A percentile compares a stretch with the other conserved stretches of the same genome.
Evolutionary conservation across 2,888 invertebrate species (phyloP).

Genomic region (Altica lythri): DNA sequence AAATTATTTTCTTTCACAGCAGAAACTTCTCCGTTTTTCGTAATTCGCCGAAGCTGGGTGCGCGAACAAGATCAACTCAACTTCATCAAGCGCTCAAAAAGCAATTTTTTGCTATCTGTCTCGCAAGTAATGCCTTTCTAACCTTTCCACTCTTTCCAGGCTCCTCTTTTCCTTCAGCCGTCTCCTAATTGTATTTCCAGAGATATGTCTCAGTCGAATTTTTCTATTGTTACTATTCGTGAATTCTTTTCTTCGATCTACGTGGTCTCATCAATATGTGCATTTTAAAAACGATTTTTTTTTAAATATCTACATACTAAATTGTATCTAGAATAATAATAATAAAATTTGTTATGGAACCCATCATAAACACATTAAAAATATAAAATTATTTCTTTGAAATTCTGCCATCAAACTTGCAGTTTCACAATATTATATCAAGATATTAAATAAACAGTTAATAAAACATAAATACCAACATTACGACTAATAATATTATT

Average conservation of each 20-base stretch:
- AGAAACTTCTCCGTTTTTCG: constrained; percentile 16
- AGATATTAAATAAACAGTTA: too few species aligned
- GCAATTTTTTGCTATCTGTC: constrained; percentile 25
- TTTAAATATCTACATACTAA: too few species aligned
- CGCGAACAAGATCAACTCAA: constrained; percentile 23
- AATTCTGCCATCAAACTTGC: too few species aligned
- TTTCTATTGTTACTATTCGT: constrained; percentile 17
- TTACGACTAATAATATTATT: too few species aligned
- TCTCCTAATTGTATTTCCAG: constrained; percentile 30
- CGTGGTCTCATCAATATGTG: constrained; percentile 5
- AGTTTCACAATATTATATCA: too few species aligned
- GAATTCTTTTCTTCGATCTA: constrained; percentile 10
- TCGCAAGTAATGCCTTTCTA: constrained; percentile 25
- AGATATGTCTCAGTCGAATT: constrained; percentile 27
- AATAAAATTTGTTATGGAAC: too few species aligned
- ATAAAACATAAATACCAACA: too few species aligned
- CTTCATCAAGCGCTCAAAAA: constrained; percentile 22
- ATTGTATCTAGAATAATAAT: too few species aligned
- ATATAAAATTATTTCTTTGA: too few species aligned
- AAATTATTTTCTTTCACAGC: constrained; percentile 26
- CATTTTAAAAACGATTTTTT: neutral
- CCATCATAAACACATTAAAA: too few species aligned
- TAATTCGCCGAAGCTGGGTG: constrained; percentile 18
- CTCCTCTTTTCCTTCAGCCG: constrained; percentile 12
- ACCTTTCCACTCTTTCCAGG: constrained; percentile 19